A percentile compares a stretch with the other conserved stretches of the same genome.
phyloP scores from a whole-genome alignment of 2,888 invertebrate species.

The Diabrotica balteata region DNA sequence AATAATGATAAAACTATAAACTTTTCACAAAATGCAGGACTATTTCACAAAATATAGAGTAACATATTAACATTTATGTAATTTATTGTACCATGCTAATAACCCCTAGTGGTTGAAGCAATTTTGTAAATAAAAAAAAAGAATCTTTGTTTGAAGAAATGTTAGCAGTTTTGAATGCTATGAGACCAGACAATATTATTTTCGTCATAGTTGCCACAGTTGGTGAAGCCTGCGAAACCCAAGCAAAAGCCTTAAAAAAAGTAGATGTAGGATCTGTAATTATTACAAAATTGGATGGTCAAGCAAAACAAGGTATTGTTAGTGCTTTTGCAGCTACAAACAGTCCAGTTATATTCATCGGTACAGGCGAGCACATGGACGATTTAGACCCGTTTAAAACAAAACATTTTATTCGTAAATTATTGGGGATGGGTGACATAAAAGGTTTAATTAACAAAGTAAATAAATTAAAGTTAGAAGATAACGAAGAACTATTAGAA shows the following conservation, averaged over 20 bases:
- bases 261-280: conserved; percentile 99
- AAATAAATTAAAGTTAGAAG: conserved; percentile 91
- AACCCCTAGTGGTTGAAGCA: too few species aligned
- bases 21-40: too few species aligned
- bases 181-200: conserved; percentile 97
- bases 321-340: conserved; percentile 98
- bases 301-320: conserved; percentile 90
- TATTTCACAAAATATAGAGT: too few species aligned
- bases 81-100: too few species aligned
- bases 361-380: conserved; percentile 99
- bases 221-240: conserved; percentile 97
- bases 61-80: too few species aligned
- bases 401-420: conserved; percentile 97
- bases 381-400: conserved; percentile 98
- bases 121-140: too few species aligned
- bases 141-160: conserved; percentile 99
- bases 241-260: conserved; percentile 96
- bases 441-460: conserved; percentile 98
- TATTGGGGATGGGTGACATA: conserved; percentile 98
- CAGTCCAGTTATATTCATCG: conserved; percentile 98
- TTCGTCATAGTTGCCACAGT: conserved; percentile 99
- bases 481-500: conserved; percentile 97
- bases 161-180: conserved; percentile 98
- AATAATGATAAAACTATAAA: too few species aligned
- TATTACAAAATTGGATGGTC: conserved; percentile 98